phyloP scores from a whole-genome alignment of 2,113 vertebrate species.

The Arenaria interpres region DNA sequence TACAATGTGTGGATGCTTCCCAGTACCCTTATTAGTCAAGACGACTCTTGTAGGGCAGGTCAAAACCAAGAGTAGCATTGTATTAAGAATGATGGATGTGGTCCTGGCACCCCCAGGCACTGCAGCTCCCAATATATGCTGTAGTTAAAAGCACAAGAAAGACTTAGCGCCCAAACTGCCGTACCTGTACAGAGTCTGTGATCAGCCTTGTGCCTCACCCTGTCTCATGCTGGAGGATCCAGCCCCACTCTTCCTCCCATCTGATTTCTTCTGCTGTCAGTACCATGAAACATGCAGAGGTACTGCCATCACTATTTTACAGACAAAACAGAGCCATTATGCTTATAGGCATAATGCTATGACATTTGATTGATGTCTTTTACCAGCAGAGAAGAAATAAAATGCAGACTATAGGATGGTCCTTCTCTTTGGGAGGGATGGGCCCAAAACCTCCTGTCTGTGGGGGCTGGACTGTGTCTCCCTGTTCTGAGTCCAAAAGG shows the following conservation, averaged over 20 bases:
- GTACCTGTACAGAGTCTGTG: background rate
- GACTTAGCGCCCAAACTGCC: background rate
- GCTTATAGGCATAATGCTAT: background rate
- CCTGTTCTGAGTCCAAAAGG: fast-evolving
- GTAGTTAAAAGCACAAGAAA: background rate
- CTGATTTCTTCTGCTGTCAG: background rate
- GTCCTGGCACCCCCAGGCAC: background rate
- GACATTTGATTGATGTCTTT: background rate
- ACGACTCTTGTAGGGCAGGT: background rate
- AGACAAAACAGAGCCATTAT: background rate
- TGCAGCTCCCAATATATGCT: background rate
- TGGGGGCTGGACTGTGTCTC: no score
- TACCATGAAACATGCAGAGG: background rate
- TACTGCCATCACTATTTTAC: background rate
- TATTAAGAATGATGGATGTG: background rate
- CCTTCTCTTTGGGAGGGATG: background rate
- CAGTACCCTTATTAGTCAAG: background rate
- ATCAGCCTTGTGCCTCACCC: background rate
- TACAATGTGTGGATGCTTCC: background rate
- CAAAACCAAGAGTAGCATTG: background rate
- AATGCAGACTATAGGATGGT: background rate
- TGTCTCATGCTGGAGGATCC: background rate
- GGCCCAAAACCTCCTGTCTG: background rate
- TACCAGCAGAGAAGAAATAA: background rate
- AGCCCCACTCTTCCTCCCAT: background rate